Conservation (phyloP, 2,888 invertebrate genomes). For the Andrena fulva region DNA sequence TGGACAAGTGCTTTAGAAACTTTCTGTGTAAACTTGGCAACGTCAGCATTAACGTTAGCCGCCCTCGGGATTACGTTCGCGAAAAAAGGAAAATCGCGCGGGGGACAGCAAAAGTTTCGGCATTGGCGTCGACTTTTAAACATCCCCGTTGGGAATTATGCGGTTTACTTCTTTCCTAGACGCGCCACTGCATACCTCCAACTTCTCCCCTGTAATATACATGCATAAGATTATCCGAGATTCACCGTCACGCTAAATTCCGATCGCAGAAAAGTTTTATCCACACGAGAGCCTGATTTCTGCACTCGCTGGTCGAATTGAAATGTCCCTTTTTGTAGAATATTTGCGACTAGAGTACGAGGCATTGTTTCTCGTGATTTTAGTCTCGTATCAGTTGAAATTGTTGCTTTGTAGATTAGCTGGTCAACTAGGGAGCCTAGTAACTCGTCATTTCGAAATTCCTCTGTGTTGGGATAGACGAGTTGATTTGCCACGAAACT, state of each 20-base stretch:
- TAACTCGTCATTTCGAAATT: too few relatives aligned
- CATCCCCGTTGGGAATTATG: slow-evolving; percentile 46
- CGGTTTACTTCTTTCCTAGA: slow-evolving; percentile 21
- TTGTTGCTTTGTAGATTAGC: too few relatives aligned
- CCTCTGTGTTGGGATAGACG: too few relatives aligned
- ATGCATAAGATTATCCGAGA: background rate
- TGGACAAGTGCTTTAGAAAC: slow-evolving; percentile 67
- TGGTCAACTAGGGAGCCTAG: too few relatives aligned
- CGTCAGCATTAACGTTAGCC: slow-evolving; percentile 60
- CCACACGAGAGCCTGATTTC: background rate
- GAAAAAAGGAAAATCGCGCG: slow-evolving; percentile 45
- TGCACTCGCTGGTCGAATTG: background rate
- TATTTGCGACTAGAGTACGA: background rate
- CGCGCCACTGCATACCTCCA: slow-evolving; percentile 1
- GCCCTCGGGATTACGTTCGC: slow-evolving; percentile 55
- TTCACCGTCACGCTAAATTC: slow-evolving; percentile 10
- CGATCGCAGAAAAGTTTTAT: background rate
- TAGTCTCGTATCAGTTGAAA: background rate
- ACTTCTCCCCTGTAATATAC: slow-evolving; percentile 18
- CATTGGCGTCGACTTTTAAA: slow-evolving; percentile 60
- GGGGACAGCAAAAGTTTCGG: slow-evolving; percentile 55
- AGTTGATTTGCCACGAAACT: too few relatives aligned
- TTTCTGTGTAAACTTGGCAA: slow-evolving; percentile 65
- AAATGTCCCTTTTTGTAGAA: background rate
- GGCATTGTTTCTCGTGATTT: background rate